Conservation (phyloP, 2,888 invertebrate species). For the Leucophenga maculata region DNA sequence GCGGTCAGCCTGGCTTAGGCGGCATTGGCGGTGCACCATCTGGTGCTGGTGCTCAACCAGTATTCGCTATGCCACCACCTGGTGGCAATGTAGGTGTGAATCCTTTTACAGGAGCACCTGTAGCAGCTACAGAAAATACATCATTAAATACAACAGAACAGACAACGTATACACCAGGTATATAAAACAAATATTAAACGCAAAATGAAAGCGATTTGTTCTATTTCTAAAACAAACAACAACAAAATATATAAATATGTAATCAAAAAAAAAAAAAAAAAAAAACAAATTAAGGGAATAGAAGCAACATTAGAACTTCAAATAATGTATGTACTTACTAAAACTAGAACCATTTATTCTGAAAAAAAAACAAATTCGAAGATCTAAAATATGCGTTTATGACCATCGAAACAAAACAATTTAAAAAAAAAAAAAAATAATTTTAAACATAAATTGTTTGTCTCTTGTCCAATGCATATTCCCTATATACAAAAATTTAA, state of each 20-base stretch:
- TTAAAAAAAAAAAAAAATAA: slow-evolving; percentile 22
- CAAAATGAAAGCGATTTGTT: slow-evolving; percentile 8
- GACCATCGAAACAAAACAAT: slow-evolving; percentile 59
- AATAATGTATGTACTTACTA: not conserved
- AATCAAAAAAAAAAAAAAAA: slow-evolving; percentile 27
- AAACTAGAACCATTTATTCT: not conserved
- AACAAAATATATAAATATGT: slow-evolving; percentile 6
- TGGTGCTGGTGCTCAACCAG: slow-evolving; percentile 63
- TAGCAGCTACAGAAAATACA: slow-evolving; percentile 70
- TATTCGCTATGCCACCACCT: slow-evolving; percentile 70
- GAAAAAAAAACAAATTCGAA: not conserved
- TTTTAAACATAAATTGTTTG: not conserved
- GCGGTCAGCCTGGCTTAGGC: slow-evolving; percentile 66
- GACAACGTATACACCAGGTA: slow-evolving; percentile 73
- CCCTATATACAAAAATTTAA: too few relatives aligned
- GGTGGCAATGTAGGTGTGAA: slow-evolving; percentile 69
- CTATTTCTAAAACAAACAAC: slow-evolving; percentile 8
- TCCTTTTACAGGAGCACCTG: slow-evolving; percentile 70
- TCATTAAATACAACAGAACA: slow-evolving; percentile 72
- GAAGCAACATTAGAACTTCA: not conserved
- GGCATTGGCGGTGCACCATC: slow-evolving; percentile 54
- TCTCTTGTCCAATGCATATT: too few relatives aligned
- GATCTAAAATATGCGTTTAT: slow-evolving; percentile 57
- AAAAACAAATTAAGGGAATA: not conserved
- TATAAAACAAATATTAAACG: slow-evolving; percentile 52